These are phyloP conservation scores for Diabrotica balteata DNA, from an alignment of 2,888 invertebrate species.

Conservation along the genomic window DNA sequence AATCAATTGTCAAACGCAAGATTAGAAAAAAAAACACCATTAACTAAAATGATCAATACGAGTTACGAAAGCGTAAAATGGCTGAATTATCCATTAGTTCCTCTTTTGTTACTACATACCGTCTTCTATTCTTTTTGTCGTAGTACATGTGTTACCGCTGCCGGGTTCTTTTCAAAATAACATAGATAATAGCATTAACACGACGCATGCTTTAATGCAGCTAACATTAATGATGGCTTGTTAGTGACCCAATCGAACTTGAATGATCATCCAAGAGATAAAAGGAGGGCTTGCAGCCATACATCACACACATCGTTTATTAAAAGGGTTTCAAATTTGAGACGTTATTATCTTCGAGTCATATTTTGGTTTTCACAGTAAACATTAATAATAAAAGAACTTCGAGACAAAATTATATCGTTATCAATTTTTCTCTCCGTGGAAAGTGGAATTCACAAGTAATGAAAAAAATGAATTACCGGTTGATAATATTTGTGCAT, in stretches of 20 bases:
- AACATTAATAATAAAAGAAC: no score
- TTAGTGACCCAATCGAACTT: constrained; percentile 9
- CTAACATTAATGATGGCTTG: constrained; percentile 11
- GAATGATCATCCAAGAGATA: neutral
- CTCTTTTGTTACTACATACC: constrained; percentile 13
- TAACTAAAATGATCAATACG: constrained; percentile 5
- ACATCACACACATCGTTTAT: constrained; percentile 2
- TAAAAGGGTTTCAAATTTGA: no score
- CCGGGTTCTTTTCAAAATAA: constrained; percentile 14
- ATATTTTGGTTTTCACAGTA: no score
- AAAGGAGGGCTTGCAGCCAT: neutral
- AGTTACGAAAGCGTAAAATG: constrained; percentile 17
- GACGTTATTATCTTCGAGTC: no score
- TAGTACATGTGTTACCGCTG: constrained; percentile 1
- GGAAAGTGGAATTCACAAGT: no score
- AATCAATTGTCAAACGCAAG: constrained; percentile 1
- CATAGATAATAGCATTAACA: constrained; percentile 10
- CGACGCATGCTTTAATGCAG: constrained; percentile 11
- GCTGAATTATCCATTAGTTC: constrained; percentile 20
- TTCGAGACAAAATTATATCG: no score
- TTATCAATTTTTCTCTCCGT: no score
- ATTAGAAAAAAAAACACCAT: neutral
- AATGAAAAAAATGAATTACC: no score
- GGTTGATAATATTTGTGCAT: no score
- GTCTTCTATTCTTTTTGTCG: constrained; percentile 2